Base-by-base conservation (phyloP, 2,113 vertebrate genomes). In the Anseranas semipalmata region DNA sequence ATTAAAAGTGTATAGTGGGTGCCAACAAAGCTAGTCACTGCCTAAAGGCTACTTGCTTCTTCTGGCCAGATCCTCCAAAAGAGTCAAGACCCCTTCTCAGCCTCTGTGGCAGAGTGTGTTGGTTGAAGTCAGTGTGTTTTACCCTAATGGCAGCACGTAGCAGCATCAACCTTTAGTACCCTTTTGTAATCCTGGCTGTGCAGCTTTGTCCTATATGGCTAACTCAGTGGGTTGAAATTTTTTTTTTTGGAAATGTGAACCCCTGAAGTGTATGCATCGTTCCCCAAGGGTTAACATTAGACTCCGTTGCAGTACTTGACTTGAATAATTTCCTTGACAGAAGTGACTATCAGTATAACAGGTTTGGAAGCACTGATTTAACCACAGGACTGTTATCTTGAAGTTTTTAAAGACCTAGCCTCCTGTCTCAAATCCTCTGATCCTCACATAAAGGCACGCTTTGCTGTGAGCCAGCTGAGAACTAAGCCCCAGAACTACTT, bases 391-490 rank as follows among this genome's bases (percentile, higher is more conserved):
- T 89, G 67, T 58, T 91, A 70, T 63, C 95, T 37, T 78, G 46
- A 79, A 85, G 62, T 41, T 83, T 77, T 83, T 83, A 52, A 86
- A 93, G 93, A 59, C 82, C 27, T n/a, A 32, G 21, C 35, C 77
- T 79, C 63, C 62, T 35, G 37, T 75, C 72, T 93, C 35, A 18
- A 28, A 18, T 66, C 45, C 72, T 94, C 85, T 75, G 90, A 91
- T 89, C 80, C 67, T 66, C 63, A 62, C 66, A 86, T 66, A 33
- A 93, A 95, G 79, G 62, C 52, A 45, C 0, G 0, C 33, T 80
- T 83, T 66, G 66, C 68, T 83, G 67, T 45, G 67, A 95, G 72
- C 77, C 77, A 56, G 77, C 82, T 83, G 81, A 83, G 81, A 94
- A 89, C 72, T 79, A 83, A 92, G 71, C 20, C 30, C 46, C 41